phyloP scores from a whole-genome alignment of 2,797 vertebrate genomes.

The Choloepus didactylus region DNA sequence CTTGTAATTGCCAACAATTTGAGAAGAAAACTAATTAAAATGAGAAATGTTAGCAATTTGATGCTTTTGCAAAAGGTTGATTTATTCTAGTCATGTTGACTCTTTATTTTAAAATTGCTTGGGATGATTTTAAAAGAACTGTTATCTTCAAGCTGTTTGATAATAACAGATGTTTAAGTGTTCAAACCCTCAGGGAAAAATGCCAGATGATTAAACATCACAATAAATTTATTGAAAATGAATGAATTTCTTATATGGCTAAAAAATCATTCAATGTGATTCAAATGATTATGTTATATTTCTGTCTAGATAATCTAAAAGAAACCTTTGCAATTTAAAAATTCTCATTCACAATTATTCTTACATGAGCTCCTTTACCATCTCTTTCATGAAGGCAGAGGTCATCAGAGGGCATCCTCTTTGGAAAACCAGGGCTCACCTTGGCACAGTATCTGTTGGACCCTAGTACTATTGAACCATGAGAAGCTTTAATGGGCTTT shows the following conservation, averaged over 20 bases:
- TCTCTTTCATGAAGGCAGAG: not conserved
- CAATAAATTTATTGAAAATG: constrained; percentile 64
- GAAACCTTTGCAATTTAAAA: not conserved
- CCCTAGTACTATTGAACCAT: not conserved
- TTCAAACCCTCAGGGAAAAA: constrained; percentile 52
- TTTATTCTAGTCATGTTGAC: constrained; percentile 51
- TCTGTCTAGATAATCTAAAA: not conserved
- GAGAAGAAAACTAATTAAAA: constrained; percentile 74
- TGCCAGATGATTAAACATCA: constrained; percentile 67
- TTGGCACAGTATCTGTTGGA: not conserved
- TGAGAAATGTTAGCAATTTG: constrained; percentile 66
- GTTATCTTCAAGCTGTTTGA: constrained; percentile 63
- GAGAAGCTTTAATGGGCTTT: not conserved
- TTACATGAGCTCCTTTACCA: not conserved
- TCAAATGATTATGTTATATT: constrained; percentile 31
- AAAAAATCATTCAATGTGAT: not conserved
- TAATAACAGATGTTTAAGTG: constrained; percentile 76
- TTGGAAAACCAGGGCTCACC: not conserved
- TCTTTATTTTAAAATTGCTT: constrained; percentile 57
- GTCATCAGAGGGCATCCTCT: not conserved
- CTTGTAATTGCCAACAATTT: constrained; percentile 69
- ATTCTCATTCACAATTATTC: not conserved
- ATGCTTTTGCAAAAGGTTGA: not conserved
- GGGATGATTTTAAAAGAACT: constrained; percentile 67
- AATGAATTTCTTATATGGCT: not conserved